Base-by-base conservation (phyloP, 2,888 invertebrate species). In the Andrena praecox region DNA sequence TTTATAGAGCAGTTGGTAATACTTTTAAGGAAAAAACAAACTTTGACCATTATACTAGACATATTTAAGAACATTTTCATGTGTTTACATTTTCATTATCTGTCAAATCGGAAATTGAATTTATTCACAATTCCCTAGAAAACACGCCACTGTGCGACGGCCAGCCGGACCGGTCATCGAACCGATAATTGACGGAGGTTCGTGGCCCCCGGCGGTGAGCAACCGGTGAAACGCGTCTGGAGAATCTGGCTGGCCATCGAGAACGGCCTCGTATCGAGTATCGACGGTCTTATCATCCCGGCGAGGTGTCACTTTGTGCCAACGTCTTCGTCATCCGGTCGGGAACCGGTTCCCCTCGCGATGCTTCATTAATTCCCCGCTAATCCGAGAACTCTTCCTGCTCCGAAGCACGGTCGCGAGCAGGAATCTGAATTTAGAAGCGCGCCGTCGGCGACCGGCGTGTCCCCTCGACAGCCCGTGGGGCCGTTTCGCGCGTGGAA, bases 361-460 rank as follows among this genome's bases (percentile, higher is more conserved):
- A 67, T 72, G 80, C 88, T 87, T 87, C 87, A 86, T 87, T 81
- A 82, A 87, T 85, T 87, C 85, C 64, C 66, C 73, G 75, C 70
- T 81, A 78, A 87, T 87, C 77, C 82, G 56, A 60, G 66, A 69
- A 35, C 62, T 66, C 86, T 87, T 85, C 87, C 86, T 87, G 80
- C 64, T 79, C 59, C 35, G 35, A 20, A 42, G 12, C 6, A 24
- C 16, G 35, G 27, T 20, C 56, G 1, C 56, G 12, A 24, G 56
- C 10, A 8, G 56, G 10, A 56, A 56, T 24, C 10, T 27, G 54
- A 24, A 54, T 54, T 54, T 24, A 24, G 24, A 27, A 27, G 10
- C 24, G 24, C 20, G 24, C 20, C 54, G 4, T 3, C 54, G 27
- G 3, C 56, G 24, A 27, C 10, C 7, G 24, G 24, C 56, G 10